Conservation (phyloP, 2,888 invertebrate genomes). For the Diploptera punctata region DNA sequence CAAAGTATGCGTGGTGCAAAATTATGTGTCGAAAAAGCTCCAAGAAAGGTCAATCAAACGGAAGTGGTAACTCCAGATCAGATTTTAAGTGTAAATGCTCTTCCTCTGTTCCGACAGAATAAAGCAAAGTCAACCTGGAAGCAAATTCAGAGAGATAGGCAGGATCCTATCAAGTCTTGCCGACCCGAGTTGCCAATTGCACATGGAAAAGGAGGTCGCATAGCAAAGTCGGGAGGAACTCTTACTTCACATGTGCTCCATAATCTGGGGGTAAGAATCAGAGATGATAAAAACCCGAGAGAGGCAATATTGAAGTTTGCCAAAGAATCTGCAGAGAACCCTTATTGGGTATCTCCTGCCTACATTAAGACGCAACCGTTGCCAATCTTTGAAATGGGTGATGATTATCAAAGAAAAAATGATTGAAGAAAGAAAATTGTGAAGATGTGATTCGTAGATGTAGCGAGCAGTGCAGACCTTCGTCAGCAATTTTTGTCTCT, state of each 20-base stretch:
- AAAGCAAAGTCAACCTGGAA: constrained; percentile 87
- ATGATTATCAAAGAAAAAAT: no score
- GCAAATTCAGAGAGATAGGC: constrained; percentile 88
- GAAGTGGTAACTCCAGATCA: constrained; percentile 91
- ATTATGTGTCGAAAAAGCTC: constrained; percentile 82
- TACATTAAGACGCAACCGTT: constrained; percentile 89
- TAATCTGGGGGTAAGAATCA: constrained; percentile 88
- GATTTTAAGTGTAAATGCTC: constrained; percentile 94
- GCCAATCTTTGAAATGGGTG: constrained; percentile 73
- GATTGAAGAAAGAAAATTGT: no score
- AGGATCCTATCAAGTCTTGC: constrained; percentile 84
- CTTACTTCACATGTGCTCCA: constrained; percentile 96
- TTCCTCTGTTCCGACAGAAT: constrained; percentile 94
- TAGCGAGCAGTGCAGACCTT: no score
- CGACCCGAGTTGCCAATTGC: constrained; percentile 88
- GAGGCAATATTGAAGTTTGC: constrained; percentile 95
- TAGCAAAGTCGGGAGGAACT: constrained; percentile 94
- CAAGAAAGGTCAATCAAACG: constrained; percentile 78
- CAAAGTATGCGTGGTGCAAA: constrained; percentile 90
- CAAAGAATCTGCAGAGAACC: constrained; percentile 94
- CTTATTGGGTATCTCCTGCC: constrained; percentile 95
- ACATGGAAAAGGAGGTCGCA: constrained; percentile 89
- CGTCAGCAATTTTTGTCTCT: no score
- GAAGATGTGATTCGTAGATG: no score
- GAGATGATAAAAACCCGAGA: constrained; percentile 89